These are phyloP conservation scores for Aspiorhynchus laticeps DNA, from an alignment of 2,113 vertebrate species.

Conservation along the genomic window DNA sequence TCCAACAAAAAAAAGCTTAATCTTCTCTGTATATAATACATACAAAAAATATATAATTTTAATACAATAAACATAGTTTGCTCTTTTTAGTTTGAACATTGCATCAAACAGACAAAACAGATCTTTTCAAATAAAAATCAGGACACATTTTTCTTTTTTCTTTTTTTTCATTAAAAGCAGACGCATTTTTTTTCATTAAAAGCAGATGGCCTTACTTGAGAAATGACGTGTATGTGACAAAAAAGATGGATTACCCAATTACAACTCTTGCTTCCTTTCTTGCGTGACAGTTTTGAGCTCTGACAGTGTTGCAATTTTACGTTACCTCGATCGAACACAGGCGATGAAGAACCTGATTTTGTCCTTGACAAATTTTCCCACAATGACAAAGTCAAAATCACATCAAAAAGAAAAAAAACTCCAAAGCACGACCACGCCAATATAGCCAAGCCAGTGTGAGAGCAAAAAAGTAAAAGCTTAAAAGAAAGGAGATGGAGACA, in stretches of 20 bases:
- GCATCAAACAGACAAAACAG: not conserved
- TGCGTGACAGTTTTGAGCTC: not conserved
- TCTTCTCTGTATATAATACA: not conserved
- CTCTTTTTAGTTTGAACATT: not conserved
- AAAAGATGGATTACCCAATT: constrained; percentile 27
- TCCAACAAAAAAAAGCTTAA: not conserved
- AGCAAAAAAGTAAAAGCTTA: not conserved
- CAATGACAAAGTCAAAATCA: not conserved
- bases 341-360: not conserved
- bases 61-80: not conserved
- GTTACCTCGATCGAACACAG: constrained; percentile 18
- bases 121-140: not conserved
- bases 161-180: not conserved
- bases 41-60: not conserved
- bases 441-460: not conserved
- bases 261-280: not conserved
- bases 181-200: not conserved
- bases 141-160: not conserved
- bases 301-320: not conserved
- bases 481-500: not conserved
- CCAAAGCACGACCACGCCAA: not conserved
- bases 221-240: not conserved
- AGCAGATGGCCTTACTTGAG: not conserved
- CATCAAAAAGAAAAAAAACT: not conserved
- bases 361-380: not conserved